Evolutionary conservation across 1,140 invertebrate species (phyloP), one percentile per base, ranked within the genome.

Genomic region (Eufriesea mexicana): DNA sequence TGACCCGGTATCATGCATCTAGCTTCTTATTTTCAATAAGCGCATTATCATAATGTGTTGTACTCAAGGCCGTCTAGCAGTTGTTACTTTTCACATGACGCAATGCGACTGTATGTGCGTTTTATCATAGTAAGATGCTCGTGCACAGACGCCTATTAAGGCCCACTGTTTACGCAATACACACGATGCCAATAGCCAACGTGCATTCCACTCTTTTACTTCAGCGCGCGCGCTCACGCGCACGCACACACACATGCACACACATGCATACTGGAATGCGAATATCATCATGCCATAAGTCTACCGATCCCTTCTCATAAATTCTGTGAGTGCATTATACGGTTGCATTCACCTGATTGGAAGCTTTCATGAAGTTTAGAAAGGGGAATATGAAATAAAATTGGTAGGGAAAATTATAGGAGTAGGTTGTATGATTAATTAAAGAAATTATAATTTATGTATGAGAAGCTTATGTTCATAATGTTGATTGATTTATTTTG

Each of bases 221-320:
- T 67, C 14, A 4, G n/a, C 42, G 35, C 10, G 23, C n/a, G 7
- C n/a, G 14, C 10, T n/a, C 25, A n/a, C 10, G 23, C n/a, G 5
- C 35, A 35, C 42, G 18, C 28, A 8, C 35, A 9, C 8, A 9
- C 10, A 10, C 18, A 54, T 25, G n/a, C 20, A 81, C 35, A 71
- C 47, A 51, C n/a, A 42, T 76, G 79, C 67, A 76, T 67, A 71
- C 16, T 79, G 85, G 86, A 87, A 87, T 87, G 86, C 72, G 81
- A 86, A 84, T 87, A 87, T 82, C 72, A 86, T 87, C 57, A 47
- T 79, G 73, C 72, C 70, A 86, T 68, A 54, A 68, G 76, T 28
- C 70, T 49, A 81, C 68, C 78, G 45, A 80, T 84, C 62, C 77
- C 62, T 80, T 61, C 71, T 68, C 59, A 79, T 79, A 79, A 86